Base-by-base conservation (phyloP, 1,140 invertebrate genomes). In the Sitodiplosis mosellana region DNA sequence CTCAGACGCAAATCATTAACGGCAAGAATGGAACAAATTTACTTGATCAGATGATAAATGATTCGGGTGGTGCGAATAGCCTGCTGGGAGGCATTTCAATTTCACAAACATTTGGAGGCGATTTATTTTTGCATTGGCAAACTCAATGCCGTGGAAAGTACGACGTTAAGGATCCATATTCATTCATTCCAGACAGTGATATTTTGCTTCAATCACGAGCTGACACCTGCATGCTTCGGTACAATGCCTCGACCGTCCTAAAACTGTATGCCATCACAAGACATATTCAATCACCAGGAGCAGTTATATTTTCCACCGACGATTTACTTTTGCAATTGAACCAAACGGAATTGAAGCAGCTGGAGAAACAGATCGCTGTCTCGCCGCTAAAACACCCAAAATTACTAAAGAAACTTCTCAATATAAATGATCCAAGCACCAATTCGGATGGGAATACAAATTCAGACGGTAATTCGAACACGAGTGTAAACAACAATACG, bases 201-300 rank as follows among this genome's bases (percentile, higher is more conserved):
- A 67, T 77, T 2, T 69, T 77, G 51, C 66, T 76, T 17, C 70
- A 81, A 59, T 76, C 72, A 45, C 62, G 74, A 5, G 72, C 78
- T 0, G 80, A 87, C 62, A 68, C 83, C 14, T 87, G 83, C 56
- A 71, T 72, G 54, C 55, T 83, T 11, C 62, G 79, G n/a, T 86
- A 83, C 53, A 83, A 85, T 56, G 68, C 75, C 36, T 72, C 75
- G 44, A 60, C 78, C 34, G 69, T 75, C 33, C 73, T 75, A 15
- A 77, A 75, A 57, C 60, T 87, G 4, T 75, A 75, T 52, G 83
- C 78, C 0, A 65, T 87, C n/a, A 79, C 74, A 52, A 69, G 76
- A 53, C 75, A 78, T 51, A 72, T 79, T 21, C 70, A 73, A 48
- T 71, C 76, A 20, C 81, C 81, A 12, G 84, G 83, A n/a, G 57